Percentiles rank a stretch among this genome's conserved stretches.
Conservation (phyloP, 1,140 invertebrate species). For the Drosophila persimilis region DNA sequence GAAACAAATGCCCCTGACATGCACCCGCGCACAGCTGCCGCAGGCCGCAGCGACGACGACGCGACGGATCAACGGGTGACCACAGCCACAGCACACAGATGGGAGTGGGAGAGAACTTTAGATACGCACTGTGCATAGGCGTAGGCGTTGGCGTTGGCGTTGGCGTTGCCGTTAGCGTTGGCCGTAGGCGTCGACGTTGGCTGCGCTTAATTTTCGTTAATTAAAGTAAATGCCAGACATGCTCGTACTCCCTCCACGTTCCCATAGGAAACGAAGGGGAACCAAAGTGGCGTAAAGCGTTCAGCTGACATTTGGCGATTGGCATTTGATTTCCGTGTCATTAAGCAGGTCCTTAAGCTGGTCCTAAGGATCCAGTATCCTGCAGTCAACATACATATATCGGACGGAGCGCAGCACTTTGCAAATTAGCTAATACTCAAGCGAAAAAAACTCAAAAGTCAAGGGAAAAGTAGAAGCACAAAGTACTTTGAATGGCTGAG, state of each 20-base stretch:
- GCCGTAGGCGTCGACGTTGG: constrained; percentile 23
- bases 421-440: constrained; percentile 21
- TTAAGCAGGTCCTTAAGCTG: constrained; percentile 57
- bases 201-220: constrained; percentile 69
- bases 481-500: background rate
- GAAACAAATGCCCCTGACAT: constrained; percentile 57
- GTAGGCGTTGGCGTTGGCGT: constrained; percentile 27
- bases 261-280: background rate
- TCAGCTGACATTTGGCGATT: constrained; percentile 41
- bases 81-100: no score
- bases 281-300: constrained; percentile 54
- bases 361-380: background rate
- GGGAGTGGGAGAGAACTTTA: constrained; percentile 15
- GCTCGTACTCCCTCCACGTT: constrained; percentile 10
- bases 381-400: no score
- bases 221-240: constrained; percentile 70
- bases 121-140: constrained; percentile 10
- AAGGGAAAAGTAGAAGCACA: background rate
- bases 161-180: background rate
- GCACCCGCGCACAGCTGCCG: constrained; percentile 59
- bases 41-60: background rate
- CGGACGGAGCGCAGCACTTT: constrained; percentile 18
- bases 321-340: constrained; percentile 72
- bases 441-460: no score
- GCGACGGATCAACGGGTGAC: no score